Base-by-base conservation (phyloP, 2,888 invertebrate genomes). In the Apodemia zela region DNA sequence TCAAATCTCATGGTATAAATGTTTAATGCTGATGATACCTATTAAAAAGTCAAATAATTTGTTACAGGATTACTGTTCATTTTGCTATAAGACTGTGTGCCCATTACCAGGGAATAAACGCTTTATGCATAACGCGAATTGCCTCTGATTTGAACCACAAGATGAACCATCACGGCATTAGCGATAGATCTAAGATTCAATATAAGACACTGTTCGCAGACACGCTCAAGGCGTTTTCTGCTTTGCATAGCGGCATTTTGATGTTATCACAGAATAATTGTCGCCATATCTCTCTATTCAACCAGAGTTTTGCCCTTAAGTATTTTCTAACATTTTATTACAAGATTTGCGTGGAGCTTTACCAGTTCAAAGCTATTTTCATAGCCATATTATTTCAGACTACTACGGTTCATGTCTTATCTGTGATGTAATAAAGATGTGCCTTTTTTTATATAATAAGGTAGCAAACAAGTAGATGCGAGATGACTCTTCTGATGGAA, bases 171-270 rank as follows among this genome's bases (percentile, higher is more conserved):
- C 51, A 54, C 18, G 59, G 61, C 54, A 65, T 65, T 67, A 66
- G 61, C 63, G 65, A 66, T 63, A 63, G 60, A 66, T 67, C 64
- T 65, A 18, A 54, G 66, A 65, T 63, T 65, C 61, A 64, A 60
- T 65, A 69, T 63, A 64, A 66, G 64, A 66, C 58, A 65, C 63
- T 62, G 62, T 68, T 68, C 64, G 66, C 42, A 65, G 64, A 63
- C 61, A 61, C 38, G 65, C 71, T 63, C 45, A 25, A 63, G 67
- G 71, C 70, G 63, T 58, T 64, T 64, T 58, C 57, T 58, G 45
- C 59, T 63, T 63, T 63, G 62, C 62, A 63, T 63, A 63, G 59
- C 62, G 59, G 62, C 62, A 47, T 63, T 63, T 63, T 63, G 59
- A 63, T 63, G 59, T 21, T 63, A 63, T 63, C 62, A 59, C 54